These are phyloP conservation scores for Scaptomyza pallida DNA, from an alignment of 1,140 invertebrate species.

Conservation along the genomic window DNA sequence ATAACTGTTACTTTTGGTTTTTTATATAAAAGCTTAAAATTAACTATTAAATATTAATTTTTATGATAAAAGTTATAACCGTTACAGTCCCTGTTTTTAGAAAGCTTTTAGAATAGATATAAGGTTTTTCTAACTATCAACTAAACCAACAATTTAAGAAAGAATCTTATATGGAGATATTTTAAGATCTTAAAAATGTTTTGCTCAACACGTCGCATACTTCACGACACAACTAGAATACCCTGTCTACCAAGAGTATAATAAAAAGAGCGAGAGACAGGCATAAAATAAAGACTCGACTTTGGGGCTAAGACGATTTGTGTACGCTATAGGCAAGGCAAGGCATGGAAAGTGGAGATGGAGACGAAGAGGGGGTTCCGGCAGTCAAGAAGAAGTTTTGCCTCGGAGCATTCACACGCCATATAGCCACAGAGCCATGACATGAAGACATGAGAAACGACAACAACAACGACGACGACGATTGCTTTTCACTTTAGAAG, in stretches of 20 bases:
- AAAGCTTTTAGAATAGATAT: no score
- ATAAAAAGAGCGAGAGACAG: not conserved
- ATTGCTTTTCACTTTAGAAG: conserved; percentile 75
- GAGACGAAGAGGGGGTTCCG: not conserved
- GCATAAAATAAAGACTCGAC: conserved; percentile 71
- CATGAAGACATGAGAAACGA: conserved; percentile 60
- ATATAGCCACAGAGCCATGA: conserved; percentile 72
- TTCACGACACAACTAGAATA: not conserved
- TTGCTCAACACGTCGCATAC: not conserved
- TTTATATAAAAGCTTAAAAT: no score
- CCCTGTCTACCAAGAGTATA: not conserved
- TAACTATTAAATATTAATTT: no score
- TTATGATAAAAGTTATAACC: no score
- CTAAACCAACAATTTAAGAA: no score
- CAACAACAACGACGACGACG: conserved; percentile 44
- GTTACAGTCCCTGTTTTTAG: no score
- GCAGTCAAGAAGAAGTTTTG: conserved; percentile 51
- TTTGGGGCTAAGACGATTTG: conserved; percentile 67
- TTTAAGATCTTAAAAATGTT: no score
- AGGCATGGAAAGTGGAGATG: not conserved
- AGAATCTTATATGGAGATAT: no score
- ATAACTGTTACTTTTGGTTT: no score
- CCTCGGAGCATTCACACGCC: conserved; percentile 74
- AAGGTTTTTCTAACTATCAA: no score
- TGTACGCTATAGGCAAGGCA: conserved; percentile 16